A percentile compares a stretch with the other conserved stretches of the same genome.
phyloP scores from a whole-genome alignment of 2,797 vertebrate species.

The Leucoraja ocellata region DNA sequence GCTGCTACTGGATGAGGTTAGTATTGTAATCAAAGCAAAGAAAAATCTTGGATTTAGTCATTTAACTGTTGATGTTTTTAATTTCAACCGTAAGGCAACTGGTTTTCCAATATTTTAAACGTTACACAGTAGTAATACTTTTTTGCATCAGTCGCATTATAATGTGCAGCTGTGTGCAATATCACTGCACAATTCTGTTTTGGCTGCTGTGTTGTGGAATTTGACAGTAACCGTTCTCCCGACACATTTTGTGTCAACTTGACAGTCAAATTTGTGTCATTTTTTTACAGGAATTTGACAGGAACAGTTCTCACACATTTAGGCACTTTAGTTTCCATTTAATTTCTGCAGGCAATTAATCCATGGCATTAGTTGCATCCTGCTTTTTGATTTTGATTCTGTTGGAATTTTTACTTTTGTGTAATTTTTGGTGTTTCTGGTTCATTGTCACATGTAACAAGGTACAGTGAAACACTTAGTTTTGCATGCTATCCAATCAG shows the following conservation, averaged over 20 bases:
- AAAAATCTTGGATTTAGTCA: neutral
- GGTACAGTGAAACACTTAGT: no score
- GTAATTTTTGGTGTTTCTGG: no score
- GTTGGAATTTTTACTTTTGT: neutral
- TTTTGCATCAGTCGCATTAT: neutral
- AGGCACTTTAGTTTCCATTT: neutral
- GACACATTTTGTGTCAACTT: neutral
- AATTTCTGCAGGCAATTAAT: neutral
- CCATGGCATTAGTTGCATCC: neutral
- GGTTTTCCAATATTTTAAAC: neutral
- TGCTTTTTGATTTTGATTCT: neutral
- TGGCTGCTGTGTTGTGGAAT: neutral
- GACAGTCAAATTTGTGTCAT: no score
- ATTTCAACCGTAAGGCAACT: neutral
- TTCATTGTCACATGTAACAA: no score
- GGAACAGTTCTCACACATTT: neutral
- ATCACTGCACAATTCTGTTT: neutral
- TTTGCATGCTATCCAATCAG: no score
- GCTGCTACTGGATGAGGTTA: constrained; percentile 39
- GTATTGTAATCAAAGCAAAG: no score
- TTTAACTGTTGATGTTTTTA: neutral
- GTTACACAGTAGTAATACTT: neutral
- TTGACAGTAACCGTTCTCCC: neutral
- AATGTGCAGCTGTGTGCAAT: neutral
- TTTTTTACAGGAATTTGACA: no score